Conservation (phyloP, 2,888 invertebrate genomes). For the Corythucha ciliata region DNA sequence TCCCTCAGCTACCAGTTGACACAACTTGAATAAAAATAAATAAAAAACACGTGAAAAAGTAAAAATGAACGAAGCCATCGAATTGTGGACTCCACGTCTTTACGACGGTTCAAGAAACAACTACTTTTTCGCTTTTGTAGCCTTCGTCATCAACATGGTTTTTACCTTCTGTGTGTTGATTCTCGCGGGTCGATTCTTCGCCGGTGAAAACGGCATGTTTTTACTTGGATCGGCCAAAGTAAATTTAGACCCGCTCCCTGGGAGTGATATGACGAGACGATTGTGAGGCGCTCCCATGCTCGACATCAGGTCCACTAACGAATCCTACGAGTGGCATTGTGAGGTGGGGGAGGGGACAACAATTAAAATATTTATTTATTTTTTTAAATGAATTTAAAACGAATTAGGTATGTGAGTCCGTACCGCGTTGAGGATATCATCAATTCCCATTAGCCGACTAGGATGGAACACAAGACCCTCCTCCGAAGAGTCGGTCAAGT, state of each 20-base stretch:
- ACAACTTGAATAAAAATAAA: too few relatives aligned
- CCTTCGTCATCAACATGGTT: background rate
- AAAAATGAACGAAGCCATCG: too few relatives aligned
- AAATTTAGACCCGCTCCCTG: constrained; percentile 60
- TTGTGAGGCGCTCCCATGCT: constrained; percentile 61
- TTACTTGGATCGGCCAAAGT: constrained; percentile 53
- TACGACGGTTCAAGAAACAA: too few relatives aligned
- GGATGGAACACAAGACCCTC: constrained; percentile 57
- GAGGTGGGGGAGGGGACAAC: background rate
- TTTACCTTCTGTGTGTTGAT: constrained; percentile 50
- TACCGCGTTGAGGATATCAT: constrained; percentile 68
- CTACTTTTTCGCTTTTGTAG: background rate
- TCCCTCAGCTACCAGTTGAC: constrained; percentile 48
- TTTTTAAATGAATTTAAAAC: background rate
- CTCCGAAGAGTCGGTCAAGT: constrained; percentile 54
- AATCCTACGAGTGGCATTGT: constrained; percentile 53
- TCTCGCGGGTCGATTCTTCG: constrained; percentile 48
- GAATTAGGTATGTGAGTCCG: constrained; percentile 38
- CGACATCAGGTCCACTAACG: constrained; percentile 59
- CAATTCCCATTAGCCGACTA: constrained; percentile 61
- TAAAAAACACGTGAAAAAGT: too few relatives aligned
- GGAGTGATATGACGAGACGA: constrained; percentile 61
- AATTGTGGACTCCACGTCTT: too few relatives aligned
- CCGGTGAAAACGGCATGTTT: constrained; percentile 60
- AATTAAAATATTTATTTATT: background rate